A percentile compares a stretch with the other conserved stretches of the same genome.
Evolutionary conservation across 1,140 invertebrate genomes (phyloP).

Genomic region (Drosophila ohnishii): DNA sequence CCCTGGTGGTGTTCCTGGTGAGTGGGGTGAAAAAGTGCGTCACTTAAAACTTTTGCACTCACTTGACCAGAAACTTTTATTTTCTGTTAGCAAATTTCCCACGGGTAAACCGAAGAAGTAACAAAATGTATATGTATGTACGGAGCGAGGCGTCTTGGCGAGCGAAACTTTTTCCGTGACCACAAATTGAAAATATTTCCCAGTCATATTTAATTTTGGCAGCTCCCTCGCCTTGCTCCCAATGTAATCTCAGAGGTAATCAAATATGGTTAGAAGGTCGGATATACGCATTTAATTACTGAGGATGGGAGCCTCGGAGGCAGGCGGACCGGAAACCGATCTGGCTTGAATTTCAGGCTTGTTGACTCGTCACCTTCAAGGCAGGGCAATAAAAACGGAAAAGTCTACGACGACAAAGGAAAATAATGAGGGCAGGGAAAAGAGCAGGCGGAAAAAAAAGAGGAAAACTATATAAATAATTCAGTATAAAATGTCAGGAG

Average conservation of each 20-base stretch:
- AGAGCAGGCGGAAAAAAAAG: slow-evolving; percentile 29
- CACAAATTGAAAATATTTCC: slow-evolving; percentile 81
- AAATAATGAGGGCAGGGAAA: slow-evolving; percentile 37
- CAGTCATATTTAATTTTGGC: slow-evolving; percentile 78
- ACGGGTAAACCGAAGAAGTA: slow-evolving; percentile 65
- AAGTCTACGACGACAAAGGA: slow-evolving; percentile 44
- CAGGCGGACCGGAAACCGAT: slow-evolving; percentile 37
- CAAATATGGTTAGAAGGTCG: slow-evolving; percentile 46
- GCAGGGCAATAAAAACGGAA: slow-evolving; percentile 62
- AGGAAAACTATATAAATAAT: slow-evolving; percentile 76
- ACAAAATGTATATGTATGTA: slow-evolving; percentile 49
- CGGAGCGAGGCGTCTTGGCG: slow-evolving; percentile 25
- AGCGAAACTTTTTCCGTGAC: slow-evolving; percentile 71
- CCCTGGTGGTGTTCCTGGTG: not conserved
- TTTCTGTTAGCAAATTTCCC: slow-evolving; percentile 81
- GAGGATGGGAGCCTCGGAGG: slow-evolving; percentile 5
- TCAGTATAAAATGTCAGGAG: slow-evolving; percentile 79
- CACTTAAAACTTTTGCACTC: slow-evolving; percentile 81
- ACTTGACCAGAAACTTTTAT: slow-evolving; percentile 82
- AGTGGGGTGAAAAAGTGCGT: slow-evolving; percentile 68
- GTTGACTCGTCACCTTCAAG: slow-evolving; percentile 56
- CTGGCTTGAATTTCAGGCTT: slow-evolving; percentile 55
- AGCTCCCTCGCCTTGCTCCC: slow-evolving; percentile 1
- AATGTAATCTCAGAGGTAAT: slow-evolving; percentile 69
- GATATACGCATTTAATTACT: slow-evolving; percentile 58